Base-by-base conservation (phyloP, 2,888 invertebrate genomes). In the Neoaliturus tenellus region DNA sequence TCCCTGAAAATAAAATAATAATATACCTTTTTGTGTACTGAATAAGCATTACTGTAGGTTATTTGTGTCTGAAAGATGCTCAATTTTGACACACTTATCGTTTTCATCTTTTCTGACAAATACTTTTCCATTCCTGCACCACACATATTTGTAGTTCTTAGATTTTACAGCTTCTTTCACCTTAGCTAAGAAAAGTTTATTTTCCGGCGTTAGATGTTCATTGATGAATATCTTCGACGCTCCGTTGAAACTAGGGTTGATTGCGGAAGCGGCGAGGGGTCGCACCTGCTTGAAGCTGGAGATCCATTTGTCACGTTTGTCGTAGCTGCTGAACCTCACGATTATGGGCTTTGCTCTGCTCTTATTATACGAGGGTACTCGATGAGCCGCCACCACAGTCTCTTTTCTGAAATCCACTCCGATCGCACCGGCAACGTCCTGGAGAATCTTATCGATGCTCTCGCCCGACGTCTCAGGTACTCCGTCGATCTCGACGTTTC, bases 381-480 rank as follows among this genome's bases (percentile, higher is more conserved):
- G 71, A 23, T 71, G 71, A 12, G 71, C 71, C 14, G 71, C 71
- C 12, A 71, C 71, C 71, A 71, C 41, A 39, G 3, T 71, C 20
- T 71, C 71, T 8, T 39, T 8, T 23, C 20, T 35, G 41, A 71
- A 1, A n/a, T 33, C 39, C 20, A 71, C 35, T 10, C 23, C 14
- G 3, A 71, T 28, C 14, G 71, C 71, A 2, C 20, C 41, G 1
- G 71, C 71, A 5, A 39, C 39, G 71, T 71, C 71, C 31, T 14
- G 23, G 4, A 39, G 71, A 3, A 71, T 10, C 39, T 17, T 39
- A 8, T 41, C 28, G 39, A 71, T 28, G 20, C 20, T 20, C 23
- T 71, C 71, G 23, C 8, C 17, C 5, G 6, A 5, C 20, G 41
- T 71, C 39, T 71, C 71, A 20, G 71, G 71, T 0, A 71, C 23